These are phyloP conservation scores for Carassius auratus DNA, from an alignment of 2,113 vertebrate genomes.

Conservation along the genomic window DNA sequence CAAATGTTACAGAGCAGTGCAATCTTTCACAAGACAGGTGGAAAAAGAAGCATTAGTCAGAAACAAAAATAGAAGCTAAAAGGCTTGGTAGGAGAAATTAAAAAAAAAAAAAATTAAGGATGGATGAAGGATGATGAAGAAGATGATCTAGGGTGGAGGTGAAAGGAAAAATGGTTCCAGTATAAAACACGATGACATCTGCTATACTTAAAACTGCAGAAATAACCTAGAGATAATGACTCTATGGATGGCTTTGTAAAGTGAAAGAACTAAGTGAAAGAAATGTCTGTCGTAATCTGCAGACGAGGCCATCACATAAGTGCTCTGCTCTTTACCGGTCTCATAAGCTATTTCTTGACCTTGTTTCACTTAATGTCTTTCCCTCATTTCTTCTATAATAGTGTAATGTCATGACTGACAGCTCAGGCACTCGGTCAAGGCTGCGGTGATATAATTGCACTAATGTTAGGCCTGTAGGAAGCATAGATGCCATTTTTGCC, in stretches of 20 bases:
- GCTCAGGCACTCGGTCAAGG: constrained; percentile 20
- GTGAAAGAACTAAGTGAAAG: constrained; percentile 7
- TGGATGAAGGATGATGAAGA: not conserved
- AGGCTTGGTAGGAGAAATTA: not conserved
- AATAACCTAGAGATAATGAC: constrained; percentile 11
- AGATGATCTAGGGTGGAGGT: not conserved
- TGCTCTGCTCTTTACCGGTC: constrained; percentile 2
- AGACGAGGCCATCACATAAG: not conserved
- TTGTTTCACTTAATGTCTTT: constrained; percentile 27
- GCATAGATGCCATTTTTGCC: not conserved
- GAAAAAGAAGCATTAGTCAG: constrained; percentile 18
- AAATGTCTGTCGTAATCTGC: constrained; percentile 25
- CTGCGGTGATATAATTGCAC: constrained; percentile 16
- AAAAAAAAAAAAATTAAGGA: not conserved
- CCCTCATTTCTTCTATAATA: constrained; percentile 11
- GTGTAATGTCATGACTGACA: constrained; percentile 30
- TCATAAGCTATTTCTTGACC: constrained; percentile 11
- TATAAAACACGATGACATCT: not conserved
- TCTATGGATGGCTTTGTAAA: not conserved
- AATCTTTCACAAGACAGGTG: constrained; percentile 26
- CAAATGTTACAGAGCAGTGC: constrained; percentile 52
- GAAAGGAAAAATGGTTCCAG: not conserved
- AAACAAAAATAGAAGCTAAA: constrained; percentile 26
- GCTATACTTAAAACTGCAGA: not conserved
- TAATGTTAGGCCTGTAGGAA: not conserved